phyloP scores from a whole-genome alignment of 2,113 vertebrate genomes.

The Scalopus aquaticus region DNA sequence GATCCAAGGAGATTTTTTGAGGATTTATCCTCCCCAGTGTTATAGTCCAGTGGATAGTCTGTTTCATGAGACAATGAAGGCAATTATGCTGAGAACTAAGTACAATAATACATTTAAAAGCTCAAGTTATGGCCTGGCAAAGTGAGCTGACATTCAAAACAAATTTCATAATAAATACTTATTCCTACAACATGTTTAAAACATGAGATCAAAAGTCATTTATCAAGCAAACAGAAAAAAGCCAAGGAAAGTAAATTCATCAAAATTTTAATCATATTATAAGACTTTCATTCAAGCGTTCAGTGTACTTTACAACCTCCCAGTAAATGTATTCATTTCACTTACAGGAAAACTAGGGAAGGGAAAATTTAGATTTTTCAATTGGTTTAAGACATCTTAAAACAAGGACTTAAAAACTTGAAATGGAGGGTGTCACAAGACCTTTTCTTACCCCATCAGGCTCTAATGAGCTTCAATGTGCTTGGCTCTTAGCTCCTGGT shows the following conservation, averaged over 20 bases:
- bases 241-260: constrained; percentile 27
- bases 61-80: constrained; percentile 46
- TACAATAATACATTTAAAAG: constrained; percentile 38
- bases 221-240: background rate
- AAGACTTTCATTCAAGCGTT: constrained; percentile 38
- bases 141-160: background rate
- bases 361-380: background rate
- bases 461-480: background rate
- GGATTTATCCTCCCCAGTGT: constrained; percentile 93
- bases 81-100: background rate
- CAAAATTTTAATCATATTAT: constrained; percentile 13
- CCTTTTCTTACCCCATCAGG: background rate
- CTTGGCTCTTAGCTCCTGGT: background rate
- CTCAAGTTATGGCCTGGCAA: background rate
- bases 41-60: constrained; percentile 96
- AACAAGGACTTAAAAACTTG: background rate
- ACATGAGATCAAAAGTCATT: background rate
- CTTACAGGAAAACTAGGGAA: background rate
- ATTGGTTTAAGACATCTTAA: background rate
- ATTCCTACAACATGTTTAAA: constrained; percentile 1
- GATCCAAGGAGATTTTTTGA: constrained; percentile 98
- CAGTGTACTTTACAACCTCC: constrained; percentile 17
- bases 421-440: background rate
- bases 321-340: constrained; percentile 16
- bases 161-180: constrained; percentile 11